Base-by-base conservation (phyloP, 2,113 vertebrate species). In the Carlito syrichta region DNA sequence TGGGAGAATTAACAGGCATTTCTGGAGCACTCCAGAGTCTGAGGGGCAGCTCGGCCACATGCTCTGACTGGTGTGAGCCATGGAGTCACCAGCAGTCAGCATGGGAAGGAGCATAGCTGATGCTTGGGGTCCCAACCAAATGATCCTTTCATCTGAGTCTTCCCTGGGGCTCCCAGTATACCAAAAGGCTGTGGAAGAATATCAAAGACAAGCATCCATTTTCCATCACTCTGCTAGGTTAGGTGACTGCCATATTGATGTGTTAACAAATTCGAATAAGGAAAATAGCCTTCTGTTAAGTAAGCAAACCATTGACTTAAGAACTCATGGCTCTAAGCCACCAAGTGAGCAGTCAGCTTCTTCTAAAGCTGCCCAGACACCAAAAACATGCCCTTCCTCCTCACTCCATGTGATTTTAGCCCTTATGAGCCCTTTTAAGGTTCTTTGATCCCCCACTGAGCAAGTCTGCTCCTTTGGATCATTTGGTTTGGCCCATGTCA, bases 361-460 rank as follows among this genome's bases (percentile, higher is more conserved):
- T 88, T 86, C 86, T n/a, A 45, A 79, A 77, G 58, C 43, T 95
- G n/a, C 22, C 19, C n/a, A 71, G 48, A 35, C 11, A 54, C 73
- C 30, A 6, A 22, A 78, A 66, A 38, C 40, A 83, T 20, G 43
- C 40, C 66, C 35, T 91, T 85, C 38, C 38, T 79, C 66, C 14
- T 54, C 40, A 6, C 32, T 11, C 27, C 5, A 2, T 27, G 2
- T 62, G 48, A 68, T 45, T 82, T 91, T 66, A 66, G 43, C n/a
- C 52, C n/a, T 69, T 17, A 0, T 0, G 32, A 22, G 43, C n/a
- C 52, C n/a, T 69, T 17, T 0, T 0, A 27, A 22, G 68, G 35
- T 68, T 69, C 45, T 73, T 68, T 60, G 23, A 25, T 66, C n/a
- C 54, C 56, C 92, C 63, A 32, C 27, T 50, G 79, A 95, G 81